Conservation (phyloP, 2,797 vertebrate species). For the Typhlichthys subterraneus region DNA sequence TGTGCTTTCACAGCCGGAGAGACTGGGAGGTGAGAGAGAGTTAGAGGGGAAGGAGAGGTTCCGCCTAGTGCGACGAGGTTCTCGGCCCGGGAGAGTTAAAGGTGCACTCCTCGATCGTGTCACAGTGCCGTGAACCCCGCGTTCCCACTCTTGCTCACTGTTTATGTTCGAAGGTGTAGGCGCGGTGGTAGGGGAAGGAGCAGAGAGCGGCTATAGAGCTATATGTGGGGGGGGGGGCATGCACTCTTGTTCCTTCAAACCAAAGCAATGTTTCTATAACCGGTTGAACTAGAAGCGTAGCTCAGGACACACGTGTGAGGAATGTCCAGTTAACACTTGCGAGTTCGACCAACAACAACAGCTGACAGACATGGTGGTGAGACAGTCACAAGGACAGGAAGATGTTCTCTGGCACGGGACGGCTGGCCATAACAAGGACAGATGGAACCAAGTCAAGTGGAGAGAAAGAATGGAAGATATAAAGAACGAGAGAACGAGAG, state of each 20-base stretch:
- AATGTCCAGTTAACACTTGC: conserved; percentile 13
- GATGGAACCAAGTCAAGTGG: conserved; percentile 17
- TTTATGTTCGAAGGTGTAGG: no score
- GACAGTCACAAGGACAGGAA: conserved; percentile 51
- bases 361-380: conserved; percentile 52
- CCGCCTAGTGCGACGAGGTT: conserved; percentile 64
- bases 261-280: no score
- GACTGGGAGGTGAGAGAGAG: conserved; percentile 37
- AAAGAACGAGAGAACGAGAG: conserved; percentile 56
- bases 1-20: conserved; percentile 54
- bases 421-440: conserved; percentile 11
- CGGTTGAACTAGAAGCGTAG: no score
- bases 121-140: no score
- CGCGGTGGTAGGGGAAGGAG: no score
- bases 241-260: no score
- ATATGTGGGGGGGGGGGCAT: no score
- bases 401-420: conserved; percentile 32
- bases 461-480: not conserved
- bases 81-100: conserved; percentile 71
- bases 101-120: no score
- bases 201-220: no score
- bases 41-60: not conserved
- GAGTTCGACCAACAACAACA: conserved; percentile 44
- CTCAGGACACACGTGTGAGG: no score
- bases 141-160: no score